Conservation (phyloP, 2,888 invertebrate species). For the Agriopis leucophaearia region DNA sequence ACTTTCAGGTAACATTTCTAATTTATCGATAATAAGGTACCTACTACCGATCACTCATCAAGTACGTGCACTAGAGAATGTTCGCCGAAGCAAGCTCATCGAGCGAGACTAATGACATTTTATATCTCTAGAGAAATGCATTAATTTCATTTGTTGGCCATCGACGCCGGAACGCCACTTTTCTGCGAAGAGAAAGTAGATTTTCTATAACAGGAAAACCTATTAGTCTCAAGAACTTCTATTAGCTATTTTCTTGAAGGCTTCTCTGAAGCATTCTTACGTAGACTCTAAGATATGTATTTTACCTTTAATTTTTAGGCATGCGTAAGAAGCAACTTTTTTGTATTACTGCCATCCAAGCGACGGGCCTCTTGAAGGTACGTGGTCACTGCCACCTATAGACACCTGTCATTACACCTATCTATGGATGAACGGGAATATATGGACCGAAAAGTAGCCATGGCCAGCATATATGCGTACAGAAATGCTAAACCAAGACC, state of each 20-base stretch:
- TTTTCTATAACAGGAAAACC: conserved; percentile 73
- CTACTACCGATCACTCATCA: conserved; percentile 50
- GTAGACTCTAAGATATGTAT: neutral
- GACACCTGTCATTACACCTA: too few relatives aligned
- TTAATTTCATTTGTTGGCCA: conserved; percentile 84
- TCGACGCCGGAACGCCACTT: conserved; percentile 73
- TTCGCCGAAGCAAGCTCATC: conserved; percentile 72
- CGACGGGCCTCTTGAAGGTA: too few relatives aligned
- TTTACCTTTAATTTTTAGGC: too few relatives aligned
- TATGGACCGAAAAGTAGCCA: too few relatives aligned
- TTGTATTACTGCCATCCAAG: too few relatives aligned
- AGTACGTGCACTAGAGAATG: conserved; percentile 62
- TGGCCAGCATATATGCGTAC: too few relatives aligned
- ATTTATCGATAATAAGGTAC: conserved; percentile 41
- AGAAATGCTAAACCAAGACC: too few relatives aligned
- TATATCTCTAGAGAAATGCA: conserved; percentile 84
- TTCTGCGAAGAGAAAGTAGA: conserved; percentile 68
- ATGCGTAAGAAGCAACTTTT: too few relatives aligned
- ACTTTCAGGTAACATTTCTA: neutral
- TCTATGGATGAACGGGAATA: too few relatives aligned
- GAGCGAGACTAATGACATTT: conserved; percentile 83
- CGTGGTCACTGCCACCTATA: too few relatives aligned
- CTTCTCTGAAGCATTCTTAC: conserved; percentile 1
- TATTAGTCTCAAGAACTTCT: conserved; percentile 63
- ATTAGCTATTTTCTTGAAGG: conserved; percentile 51